A percentile compares a stretch with the other conserved stretches of the same genome.
Evolutionary conservation across 2,888 invertebrate genomes (phyloP).

Genomic region (Gari tellinella): DNA sequence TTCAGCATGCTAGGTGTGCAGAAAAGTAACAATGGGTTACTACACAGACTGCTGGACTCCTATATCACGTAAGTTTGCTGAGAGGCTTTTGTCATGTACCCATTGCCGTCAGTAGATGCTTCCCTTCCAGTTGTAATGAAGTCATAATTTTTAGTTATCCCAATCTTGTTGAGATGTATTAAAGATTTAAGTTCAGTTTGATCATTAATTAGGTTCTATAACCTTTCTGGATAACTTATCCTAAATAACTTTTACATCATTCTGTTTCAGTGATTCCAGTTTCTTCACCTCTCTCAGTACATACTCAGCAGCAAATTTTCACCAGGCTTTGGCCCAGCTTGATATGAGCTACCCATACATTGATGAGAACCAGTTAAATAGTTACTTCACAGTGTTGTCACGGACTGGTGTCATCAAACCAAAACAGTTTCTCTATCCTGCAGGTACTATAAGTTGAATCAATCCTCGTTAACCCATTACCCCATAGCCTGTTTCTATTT

Average conservation of each 20-base stretch:
- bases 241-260: neutral
- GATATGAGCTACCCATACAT: constrained; percentile 79
- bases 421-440: neutral
- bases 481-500: too few relatives aligned
- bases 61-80: constrained; percentile 72
- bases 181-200: too few relatives aligned
- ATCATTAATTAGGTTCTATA: too few relatives aligned
- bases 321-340: constrained; percentile 71
- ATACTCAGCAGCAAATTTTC: constrained; percentile 77
- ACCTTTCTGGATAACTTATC: neutral
- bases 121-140: too few relatives aligned
- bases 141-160: neutral
- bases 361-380: constrained; percentile 69
- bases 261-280: constrained; percentile 69
- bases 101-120: too few relatives aligned
- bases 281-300: constrained; percentile 80
- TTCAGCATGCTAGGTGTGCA: constrained; percentile 53
- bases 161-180: neutral
- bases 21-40: constrained; percentile 26
- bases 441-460: too few relatives aligned
- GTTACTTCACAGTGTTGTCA: constrained; percentile 77
- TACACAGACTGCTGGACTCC: constrained; percentile 70
- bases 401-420: constrained; percentile 44
- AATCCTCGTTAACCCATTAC: too few relatives aligned
- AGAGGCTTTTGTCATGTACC: too few relatives aligned